Base-by-base conservation (phyloP, 2,888 invertebrate species). In the Laothoe populi region DNA sequence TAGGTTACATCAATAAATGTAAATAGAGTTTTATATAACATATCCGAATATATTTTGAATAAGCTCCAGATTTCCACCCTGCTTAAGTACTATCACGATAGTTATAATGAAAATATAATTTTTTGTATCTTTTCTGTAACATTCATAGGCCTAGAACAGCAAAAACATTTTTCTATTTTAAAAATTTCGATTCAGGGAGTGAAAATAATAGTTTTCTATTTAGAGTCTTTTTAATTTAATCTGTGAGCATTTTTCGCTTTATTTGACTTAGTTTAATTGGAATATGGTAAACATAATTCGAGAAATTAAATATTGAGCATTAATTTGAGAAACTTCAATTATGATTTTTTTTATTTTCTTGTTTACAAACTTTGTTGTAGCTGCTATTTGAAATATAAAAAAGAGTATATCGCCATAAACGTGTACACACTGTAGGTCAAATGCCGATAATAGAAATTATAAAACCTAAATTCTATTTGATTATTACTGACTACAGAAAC, bases 401-500 rank as follows among this genome's bases (percentile, higher is more conserved):
- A 16, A 49, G 8, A 16, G 7, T 13, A 26, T 48, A 48, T 16
- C 16, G n/a, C 16, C 4, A 16, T 31, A 49, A 10, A 19, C 11
- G 2, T 35, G 10, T 19, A 35, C 4, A 19, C 35, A 35, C 31
- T 19, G 11, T 35, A 19, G 31, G 31, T 35, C 31, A 53, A 53
- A 53, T 35, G 53, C 35, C 35, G 53, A 35, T 35, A 19, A 19
- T 31, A 31, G 31, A 31, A 7, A 53, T 10, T 10, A 31, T 31
- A 53, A 53, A 7, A 44, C 16, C 44, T 44, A 44, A 35, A 4
- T 16, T 35, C 16, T 19, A 31, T 5, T 53, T 3, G 11, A 53
- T 35, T 4, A 31, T 16, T 19, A 53, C n/a, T 63, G 64, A 71
- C 66, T 66, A 71, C 63, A 45, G 35, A 58, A 66, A 77, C 77